phyloP scores from a whole-genome alignment of 2,797 vertebrate species.

The Pygocentrus nattereri region DNA sequence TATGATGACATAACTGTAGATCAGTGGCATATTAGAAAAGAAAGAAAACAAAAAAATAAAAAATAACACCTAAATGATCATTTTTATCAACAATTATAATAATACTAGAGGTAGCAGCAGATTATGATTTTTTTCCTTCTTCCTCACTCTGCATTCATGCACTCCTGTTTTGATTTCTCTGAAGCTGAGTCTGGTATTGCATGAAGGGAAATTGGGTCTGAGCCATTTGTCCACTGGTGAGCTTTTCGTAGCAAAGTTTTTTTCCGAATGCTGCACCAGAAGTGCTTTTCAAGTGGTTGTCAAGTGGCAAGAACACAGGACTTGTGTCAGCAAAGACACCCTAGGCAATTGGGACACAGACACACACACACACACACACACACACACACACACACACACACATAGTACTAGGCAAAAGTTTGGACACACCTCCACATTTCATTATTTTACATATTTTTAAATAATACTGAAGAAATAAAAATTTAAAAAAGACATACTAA shows the following conservation, averaged over 20 bases:
- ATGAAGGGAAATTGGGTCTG: conserved; percentile 73
- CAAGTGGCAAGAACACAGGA: conserved; percentile 69
- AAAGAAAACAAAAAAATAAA: conserved; percentile 68
- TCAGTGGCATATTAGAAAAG: conserved; percentile 75
- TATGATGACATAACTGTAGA: conserved; percentile 72
- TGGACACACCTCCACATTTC: conserved; percentile 15
- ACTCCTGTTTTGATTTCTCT: conserved; percentile 70
- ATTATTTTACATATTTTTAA: background rate
- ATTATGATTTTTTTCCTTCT: conserved; percentile 82
- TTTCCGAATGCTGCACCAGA: conserved; percentile 73
- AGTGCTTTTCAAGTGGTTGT: conserved; percentile 81
- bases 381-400: conserved; percentile 20
- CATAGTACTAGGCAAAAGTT: conserved; percentile 6
- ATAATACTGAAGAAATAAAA: background rate
- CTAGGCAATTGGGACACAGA: conserved; percentile 42
- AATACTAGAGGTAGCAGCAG: conserved; percentile 98
- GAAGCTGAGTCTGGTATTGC: conserved; percentile 67
- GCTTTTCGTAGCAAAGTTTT: conserved; percentile 61
- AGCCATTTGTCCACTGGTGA: conserved; percentile 67
- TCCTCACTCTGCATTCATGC: conserved; percentile 61
- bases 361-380: conserved; percentile 27
- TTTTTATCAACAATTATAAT: conserved; percentile 72
- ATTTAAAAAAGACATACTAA: no score
- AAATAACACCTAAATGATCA: conserved; percentile 82
- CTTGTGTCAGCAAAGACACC: conserved; percentile 61